A percentile compares a stretch with the other conserved stretches of the same genome.
phyloP scores from a whole-genome alignment of 1,140 invertebrate genomes.

The Archivesica marissinica region DNA sequence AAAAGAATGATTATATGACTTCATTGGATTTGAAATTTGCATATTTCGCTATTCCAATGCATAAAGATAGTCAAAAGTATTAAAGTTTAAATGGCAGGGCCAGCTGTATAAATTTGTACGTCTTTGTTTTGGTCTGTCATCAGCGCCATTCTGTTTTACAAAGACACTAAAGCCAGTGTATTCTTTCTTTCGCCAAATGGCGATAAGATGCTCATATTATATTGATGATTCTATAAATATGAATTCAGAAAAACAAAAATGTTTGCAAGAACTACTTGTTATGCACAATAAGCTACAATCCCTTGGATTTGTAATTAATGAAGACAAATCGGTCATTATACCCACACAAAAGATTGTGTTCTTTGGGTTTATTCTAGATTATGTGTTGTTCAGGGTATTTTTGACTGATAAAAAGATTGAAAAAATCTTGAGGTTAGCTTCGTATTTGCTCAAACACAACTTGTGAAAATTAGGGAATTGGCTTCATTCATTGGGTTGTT shows the following conservation, averaged over 20 bases:
- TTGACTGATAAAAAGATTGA: constrained; percentile 21
- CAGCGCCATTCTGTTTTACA: constrained; percentile 31
- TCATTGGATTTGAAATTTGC: constrained; percentile 57
- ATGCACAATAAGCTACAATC: constrained; percentile 7
- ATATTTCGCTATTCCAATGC: constrained; percentile 62
- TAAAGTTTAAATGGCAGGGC: constrained; percentile 57
- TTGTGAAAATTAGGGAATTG: neutral
- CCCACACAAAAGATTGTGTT: constrained; percentile 11
- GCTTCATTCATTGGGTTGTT: constrained; percentile 35
- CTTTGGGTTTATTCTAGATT: constrained; percentile 48
- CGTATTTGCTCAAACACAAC: neutral
- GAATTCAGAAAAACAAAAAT: neutral
- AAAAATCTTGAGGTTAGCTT: neutral
- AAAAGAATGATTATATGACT: constrained; percentile 49
- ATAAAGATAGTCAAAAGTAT: constrained; percentile 45
- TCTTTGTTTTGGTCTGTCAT: constrained; percentile 35
- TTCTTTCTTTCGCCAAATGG: constrained; percentile 15
- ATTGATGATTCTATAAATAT: constrained; percentile 53
- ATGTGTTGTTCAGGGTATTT: constrained; percentile 35
- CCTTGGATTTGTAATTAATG: constrained; percentile 17
- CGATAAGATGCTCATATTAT: constrained; percentile 44
- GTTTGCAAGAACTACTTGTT: neutral
- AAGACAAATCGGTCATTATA: constrained; percentile 18
- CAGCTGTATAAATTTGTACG: constrained; percentile 36
- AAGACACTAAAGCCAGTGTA: constrained; percentile 38